Evolutionary conservation across 2,888 invertebrate species (phyloP), one percentile per base, ranked within the genome.

Genomic region (Galeopsomyia nigrocyanea): DNA sequence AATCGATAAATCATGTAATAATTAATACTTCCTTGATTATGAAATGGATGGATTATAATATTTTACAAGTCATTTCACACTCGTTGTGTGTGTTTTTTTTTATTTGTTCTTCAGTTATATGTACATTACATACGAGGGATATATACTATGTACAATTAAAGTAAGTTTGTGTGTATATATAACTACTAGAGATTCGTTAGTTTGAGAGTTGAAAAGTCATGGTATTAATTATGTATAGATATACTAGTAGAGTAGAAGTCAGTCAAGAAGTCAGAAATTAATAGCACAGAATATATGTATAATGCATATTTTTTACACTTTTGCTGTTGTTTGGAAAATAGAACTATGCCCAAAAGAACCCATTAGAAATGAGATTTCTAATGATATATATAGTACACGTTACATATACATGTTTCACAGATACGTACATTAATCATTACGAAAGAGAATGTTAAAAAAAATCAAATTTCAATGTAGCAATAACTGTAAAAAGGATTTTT

Each of bases 221-320:
- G 47, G 53, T 76, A 79, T 79, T 78, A 77, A 76, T 78, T 46
- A 65, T 26, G 26, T 26, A 26, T 26, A 26, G 26, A 26, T 26
- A 26, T 26, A 77, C 63, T 77, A 62, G 63, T 65, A 65, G 68
- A 71, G 57, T 78, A 73, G 75, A 77, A 77, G 78, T 80, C 82
- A 78, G 81, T 82, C 81, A 68, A 79, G 71, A 78, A 79, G 78
- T 83, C 80, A 74, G 77, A 79, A 77, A 75, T 81, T 81, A 79
- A 84, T 82, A 86, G 84, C 85, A 85, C 84, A 85, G 85, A 85
- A 80, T 82, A 79, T 77, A 26, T 71, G 50, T 60, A 51, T 60
- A 47, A n/a, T n/a, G n/a, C 53, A 17, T 46, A 46, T 72, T 61
- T 17, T 39, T 61, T 61, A 61, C 61, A 61, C 39, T 39, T 39